phyloP scores from a whole-genome alignment of 2,113 vertebrate genomes.

The Misgurnus mizolepis region DNA sequence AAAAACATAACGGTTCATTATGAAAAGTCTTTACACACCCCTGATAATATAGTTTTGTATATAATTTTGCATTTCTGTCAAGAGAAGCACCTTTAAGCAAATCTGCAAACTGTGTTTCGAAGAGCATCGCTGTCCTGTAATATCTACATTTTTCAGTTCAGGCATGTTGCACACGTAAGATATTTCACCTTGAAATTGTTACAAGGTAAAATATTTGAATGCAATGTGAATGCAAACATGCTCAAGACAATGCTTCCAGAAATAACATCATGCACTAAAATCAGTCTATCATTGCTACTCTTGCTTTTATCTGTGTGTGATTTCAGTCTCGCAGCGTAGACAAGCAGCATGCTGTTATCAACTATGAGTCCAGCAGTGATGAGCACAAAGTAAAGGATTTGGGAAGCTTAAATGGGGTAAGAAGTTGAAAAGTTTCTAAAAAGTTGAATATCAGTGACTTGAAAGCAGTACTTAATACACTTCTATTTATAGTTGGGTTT shows the following conservation, averaged over 20 bases:
- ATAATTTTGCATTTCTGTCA: too few species aligned
- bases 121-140: neutral
- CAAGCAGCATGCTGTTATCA: constrained; percentile 97
- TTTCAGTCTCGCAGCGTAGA: constrained; percentile 95
- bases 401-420: constrained; percentile 97
- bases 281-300: neutral
- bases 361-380: constrained; percentile 87
- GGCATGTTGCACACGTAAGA: constrained; percentile 26
- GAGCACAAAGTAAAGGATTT: constrained; percentile 97
- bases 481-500: too few species aligned
- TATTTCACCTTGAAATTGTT: constrained; percentile 33
- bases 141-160: neutral
- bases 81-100: neutral
- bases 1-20: too few species aligned
- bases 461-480: neutral
- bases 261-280: neutral
- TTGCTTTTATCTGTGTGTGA: constrained; percentile 44
- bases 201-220: neutral
- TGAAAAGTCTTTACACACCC: too few species aligned
- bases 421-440: constrained; percentile 46
- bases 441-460: neutral
- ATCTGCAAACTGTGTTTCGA: neutral
- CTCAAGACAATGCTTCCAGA: neutral
- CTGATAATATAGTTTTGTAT: too few species aligned
- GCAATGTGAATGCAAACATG: neutral